These are phyloP conservation scores for Anguilla rostrata DNA, from an alignment of 2,113 vertebrate genomes.

Conservation along the genomic window DNA sequence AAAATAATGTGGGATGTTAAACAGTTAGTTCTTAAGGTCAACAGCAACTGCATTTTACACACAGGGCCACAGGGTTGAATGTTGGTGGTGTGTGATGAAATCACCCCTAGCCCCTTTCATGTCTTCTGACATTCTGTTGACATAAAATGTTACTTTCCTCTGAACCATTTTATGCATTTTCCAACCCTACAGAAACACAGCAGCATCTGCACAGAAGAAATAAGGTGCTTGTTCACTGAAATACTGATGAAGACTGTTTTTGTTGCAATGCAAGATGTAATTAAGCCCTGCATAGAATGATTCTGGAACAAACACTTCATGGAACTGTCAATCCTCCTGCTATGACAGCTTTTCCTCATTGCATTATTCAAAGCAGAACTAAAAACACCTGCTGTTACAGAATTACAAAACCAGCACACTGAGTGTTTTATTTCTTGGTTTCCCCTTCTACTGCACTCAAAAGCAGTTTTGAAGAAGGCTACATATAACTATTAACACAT, in stretches of 20 bases:
- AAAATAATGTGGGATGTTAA: constrained; percentile 14
- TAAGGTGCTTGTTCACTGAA: background rate
- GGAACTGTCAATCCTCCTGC: background rate
- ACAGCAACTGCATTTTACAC: background rate
- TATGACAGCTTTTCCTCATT: background rate
- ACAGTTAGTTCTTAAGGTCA: constrained; percentile 8
- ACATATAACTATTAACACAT: too few relatives aligned
- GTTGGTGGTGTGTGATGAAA: constrained; percentile 37
- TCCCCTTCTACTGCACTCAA: background rate
- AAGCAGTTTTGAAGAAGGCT: background rate
- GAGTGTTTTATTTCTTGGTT: background rate
- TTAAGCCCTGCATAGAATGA: background rate
- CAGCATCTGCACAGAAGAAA: background rate
- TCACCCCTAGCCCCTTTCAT: constrained; percentile 28
- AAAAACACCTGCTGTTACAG: background rate
- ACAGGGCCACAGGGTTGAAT: constrained; percentile 28
- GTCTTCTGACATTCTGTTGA: constrained; percentile 36
- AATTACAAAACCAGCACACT: background rate
- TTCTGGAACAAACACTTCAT: background rate
- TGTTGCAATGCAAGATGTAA: background rate
- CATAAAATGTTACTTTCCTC: constrained; percentile 24
- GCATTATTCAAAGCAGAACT: background rate
- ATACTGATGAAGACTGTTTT: background rate
- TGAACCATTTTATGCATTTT: constrained; percentile 33
- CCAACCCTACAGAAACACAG: background rate